Evolutionary conservation across 2,797 vertebrate genomes (phyloP), one percentile per base, ranked within the genome.

Genomic region (Gephyroberyx darwinii): DNA sequence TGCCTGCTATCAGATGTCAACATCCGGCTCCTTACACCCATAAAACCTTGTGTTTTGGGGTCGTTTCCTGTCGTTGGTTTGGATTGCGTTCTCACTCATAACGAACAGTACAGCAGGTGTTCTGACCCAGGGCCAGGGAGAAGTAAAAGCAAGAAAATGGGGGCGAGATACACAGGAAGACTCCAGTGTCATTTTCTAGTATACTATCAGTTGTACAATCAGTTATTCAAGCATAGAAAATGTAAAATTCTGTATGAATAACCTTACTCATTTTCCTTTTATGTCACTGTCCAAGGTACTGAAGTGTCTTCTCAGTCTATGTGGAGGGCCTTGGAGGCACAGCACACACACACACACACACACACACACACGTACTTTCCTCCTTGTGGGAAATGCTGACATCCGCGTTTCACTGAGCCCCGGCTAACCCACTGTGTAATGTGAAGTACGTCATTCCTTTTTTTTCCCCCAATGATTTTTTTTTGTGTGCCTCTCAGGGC

Each of bases 251-350:
- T 75, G 33, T 67, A 64, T 55, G 7, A 75, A 59, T 69, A 63
- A 65, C 69, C 66, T 22, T 31, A 56, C 62, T 57, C 50, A 41
- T 68, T 59, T 60, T 75, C 10, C 17, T 53, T 61, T 10, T 58
- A 37, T 39, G 74, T 79, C 74, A 54, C 84, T 87, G 77, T 88
- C 87, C 86, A 84, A 56, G 85, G 82, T 85, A 66, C 85, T 87
- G 84, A 86, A 87, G 37, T 55, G 67, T 65, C 50, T 79, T 83
- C 67, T 43, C 31, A 64, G 65, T 52, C 69, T 57, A 70, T 66
- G 67, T 71, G 75, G 71, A 57, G 52, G 53, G 61, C 41, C 12
- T 10, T 26, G 56, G 26, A 9, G 4, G 8, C 0, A 7, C 30
- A 17, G 10, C 55, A 57, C 16, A 17, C 30, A n/a, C 54, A n/a